Base-by-base conservation (phyloP, 1,140 invertebrate species). In the Bombus superbus region DNA sequence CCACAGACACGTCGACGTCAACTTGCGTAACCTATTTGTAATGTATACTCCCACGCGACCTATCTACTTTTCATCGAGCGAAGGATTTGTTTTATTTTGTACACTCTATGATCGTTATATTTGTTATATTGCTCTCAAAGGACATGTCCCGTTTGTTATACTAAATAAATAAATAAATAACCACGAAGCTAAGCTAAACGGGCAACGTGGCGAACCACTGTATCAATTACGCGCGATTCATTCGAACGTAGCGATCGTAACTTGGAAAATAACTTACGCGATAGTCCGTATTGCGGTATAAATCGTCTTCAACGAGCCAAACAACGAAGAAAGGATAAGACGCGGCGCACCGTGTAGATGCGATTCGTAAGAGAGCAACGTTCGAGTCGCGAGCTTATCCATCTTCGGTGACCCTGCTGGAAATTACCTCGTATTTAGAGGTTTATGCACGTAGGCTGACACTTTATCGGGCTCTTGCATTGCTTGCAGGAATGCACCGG, bases 401-500 rank as follows among this genome's bases (percentile, higher is more conserved):
- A 38, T 80, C 76, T 80, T 85, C 69, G 68, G 69, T 53, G 69
- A 40, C n/a, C 53, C 47, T 9, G 40, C 32, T 44, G 64, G 78
- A 85, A 85, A 81, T 85, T 85, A 85, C 83, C 83, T 81, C 69
- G 83, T 85, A 81, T 85, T 81, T 74, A 85, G 68, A 59, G 78
- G 84, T 82, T 69, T 82, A 86, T 75, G 38, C 77, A 28, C 59
- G 53, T 75, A 82, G 84, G 47, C 72, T 83, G 81, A 64, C 73
- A 86, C 74, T 84, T 86, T 86, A 86, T 86, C 82, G 81, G 75
- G 53, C 59, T 66, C 59, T 87, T 25, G 75, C 71, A 76, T 89
- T 93, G 91, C 91, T 94, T 93, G 22, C 88, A 97, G 97, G 97
- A 98, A 95, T 99, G 98, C 92, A 98, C 98, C 1, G 98, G 98